Evolutionary conservation across 2,888 invertebrate species (phyloP).

Genomic region (Argyresthia goedartella): DNA sequence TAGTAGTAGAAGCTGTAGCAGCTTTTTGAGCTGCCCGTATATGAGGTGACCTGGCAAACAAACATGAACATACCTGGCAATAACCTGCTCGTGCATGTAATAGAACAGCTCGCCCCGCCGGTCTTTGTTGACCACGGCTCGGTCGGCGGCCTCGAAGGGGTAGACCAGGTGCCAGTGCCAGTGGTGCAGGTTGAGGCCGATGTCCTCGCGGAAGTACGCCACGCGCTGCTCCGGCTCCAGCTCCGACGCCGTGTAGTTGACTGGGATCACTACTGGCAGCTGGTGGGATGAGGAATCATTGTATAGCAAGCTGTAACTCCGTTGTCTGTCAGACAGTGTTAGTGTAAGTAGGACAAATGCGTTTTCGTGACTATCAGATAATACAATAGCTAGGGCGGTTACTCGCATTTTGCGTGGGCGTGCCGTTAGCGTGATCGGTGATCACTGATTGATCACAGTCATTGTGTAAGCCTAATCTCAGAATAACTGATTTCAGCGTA

Average conservation of each 20-base stretch:
- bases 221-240: conserved; percentile 83
- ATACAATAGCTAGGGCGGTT: too few species aligned
- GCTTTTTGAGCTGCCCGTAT: too few species aligned
- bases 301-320: neutral
- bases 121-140: conserved; percentile 76
- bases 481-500: too few species aligned
- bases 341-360: too few species aligned
- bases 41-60: too few species aligned
- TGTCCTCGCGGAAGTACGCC: conserved; percentile 88
- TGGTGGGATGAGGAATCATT: conserved; percentile 22
- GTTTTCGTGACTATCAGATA: too few species aligned
- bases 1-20: too few species aligned
- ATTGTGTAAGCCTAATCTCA: too few species aligned
- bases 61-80: conserved; percentile 69
- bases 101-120: conserved; percentile 84
- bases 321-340: too few species aligned
- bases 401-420: too few species aligned
- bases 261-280: conserved; percentile 77
- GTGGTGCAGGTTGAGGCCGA: conserved; percentile 89
- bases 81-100: conserved; percentile 83
- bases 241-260: conserved; percentile 81
- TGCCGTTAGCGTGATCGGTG: too few species aligned
- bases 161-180: conserved; percentile 95
- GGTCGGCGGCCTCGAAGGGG: conserved; percentile 76
- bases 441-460: too few species aligned